These are phyloP conservation scores for Pangasius macronema DNA, from an alignment of 2,797 vertebrate genomes.

Conservation along the genomic window DNA sequence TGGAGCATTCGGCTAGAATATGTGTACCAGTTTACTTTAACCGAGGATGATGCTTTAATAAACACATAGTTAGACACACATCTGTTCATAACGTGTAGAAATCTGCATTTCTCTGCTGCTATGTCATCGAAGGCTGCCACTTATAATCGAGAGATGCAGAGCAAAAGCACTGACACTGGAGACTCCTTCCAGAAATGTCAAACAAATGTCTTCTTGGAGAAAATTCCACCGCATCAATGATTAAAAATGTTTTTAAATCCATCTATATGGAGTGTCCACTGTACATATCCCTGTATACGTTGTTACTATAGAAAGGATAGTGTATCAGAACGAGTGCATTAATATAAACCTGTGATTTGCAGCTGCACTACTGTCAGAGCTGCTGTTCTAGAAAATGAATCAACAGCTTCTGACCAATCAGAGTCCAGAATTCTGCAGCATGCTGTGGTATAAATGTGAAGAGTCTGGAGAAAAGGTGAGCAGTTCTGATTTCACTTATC, in stretches of 20 bases:
- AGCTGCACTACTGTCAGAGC: not conserved
- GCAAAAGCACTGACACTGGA: not conserved
- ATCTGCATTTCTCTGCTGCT: not conserved
- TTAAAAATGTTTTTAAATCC: not conserved
- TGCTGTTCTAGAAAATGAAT: not conserved
- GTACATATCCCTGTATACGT: not conserved
- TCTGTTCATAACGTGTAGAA: not conserved
- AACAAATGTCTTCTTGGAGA: not conserved
- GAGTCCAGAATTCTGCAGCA: constrained; percentile 7
- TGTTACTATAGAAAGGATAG: not conserved
- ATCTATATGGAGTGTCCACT: not conserved
- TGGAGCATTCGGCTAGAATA: not conserved
- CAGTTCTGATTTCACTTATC: not conserved
- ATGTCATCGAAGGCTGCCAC: not conserved
- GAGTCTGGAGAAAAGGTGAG: constrained; percentile 55
- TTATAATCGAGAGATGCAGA: not conserved
- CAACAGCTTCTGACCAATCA: constrained; percentile 10
- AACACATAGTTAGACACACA: not conserved
- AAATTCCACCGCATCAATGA: not conserved
- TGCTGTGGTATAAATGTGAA: not conserved
- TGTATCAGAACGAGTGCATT: not conserved
- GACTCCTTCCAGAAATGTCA: not conserved
- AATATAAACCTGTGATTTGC: not conserved
- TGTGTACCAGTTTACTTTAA: not conserved
- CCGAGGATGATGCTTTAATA: not conserved